Base-by-base conservation (phyloP, 2,113 vertebrate species). In the Todiramphus saurophagus region DNA sequence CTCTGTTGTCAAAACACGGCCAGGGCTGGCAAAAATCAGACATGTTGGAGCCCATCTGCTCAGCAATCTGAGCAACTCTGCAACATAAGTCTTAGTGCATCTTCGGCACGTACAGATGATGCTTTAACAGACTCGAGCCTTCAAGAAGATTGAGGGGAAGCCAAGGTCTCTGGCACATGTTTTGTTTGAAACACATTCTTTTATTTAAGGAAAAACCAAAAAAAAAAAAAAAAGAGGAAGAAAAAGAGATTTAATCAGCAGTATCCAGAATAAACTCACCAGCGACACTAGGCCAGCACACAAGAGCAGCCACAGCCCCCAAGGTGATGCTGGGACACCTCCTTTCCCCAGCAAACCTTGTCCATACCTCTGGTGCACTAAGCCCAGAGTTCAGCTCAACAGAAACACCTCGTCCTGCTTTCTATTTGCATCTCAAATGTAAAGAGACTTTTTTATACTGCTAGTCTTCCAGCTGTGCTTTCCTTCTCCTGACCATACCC, bases 31-130 rank as follows among this genome's bases (percentile, higher is more conserved):
- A 96, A 93, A 96, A 94, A 79, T 82, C 87, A 93, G 95, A 95
- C 89, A 94, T 93, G 93, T 95, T 95, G 90, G 89, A 97, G 94
- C 89, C 97, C 97, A 97, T 97, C 97, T 97, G 97, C 94, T 97
- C 94, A 0, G 94, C 94, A 96, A 94, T 81, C 82, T 94, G 95
- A 96, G 95, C 95, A 95, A 79, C 92, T 96, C 91, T 11, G 95
- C 81, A 92, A 84, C 92, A 96, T 60, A 92, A 95, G 93, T 81
- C 95, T 94, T 83, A n/a, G 87, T 81, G 89, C 93, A 95, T 97
- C 96, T 90, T 97, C 94, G 72, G 95, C 94, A 96, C 95, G 79
- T 92, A 95, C 93, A 96, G 95, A 96, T 95, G 97, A 96, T 96
- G 95, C 92, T 84, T 90, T 79, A 91, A 92, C 93, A 95, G 92